These are phyloP conservation scores for Scylla paramamosain DNA, from an alignment of 1,140 invertebrate species.

Conservation along the genomic window DNA sequence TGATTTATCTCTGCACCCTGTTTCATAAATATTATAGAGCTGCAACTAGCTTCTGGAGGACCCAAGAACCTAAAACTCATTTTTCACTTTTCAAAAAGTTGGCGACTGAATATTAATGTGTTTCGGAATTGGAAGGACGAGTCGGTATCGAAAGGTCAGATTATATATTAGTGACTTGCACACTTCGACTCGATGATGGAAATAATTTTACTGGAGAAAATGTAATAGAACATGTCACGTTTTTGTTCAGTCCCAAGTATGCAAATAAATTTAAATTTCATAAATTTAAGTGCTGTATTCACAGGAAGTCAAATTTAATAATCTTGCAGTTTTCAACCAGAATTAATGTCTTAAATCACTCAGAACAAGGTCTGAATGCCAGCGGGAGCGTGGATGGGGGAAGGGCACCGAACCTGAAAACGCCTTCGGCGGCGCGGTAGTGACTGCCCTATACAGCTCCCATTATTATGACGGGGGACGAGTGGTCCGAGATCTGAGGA, in stretches of 20 bases:
- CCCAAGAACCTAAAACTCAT: too few relatives aligned
- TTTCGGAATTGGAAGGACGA: neutral
- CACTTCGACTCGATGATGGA: neutral
- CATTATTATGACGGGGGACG: neutral
- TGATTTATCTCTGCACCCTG: neutral
- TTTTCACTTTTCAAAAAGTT: too few relatives aligned
- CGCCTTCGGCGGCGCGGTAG: neutral
- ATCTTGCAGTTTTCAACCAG: too few relatives aligned
- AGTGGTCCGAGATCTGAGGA: neutral
- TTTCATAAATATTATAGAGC: neutral
- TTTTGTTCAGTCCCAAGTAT: neutral
- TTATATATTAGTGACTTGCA: neutral
- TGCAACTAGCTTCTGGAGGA: too few relatives aligned
- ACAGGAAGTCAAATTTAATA: too few relatives aligned
- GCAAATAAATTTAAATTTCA: neutral
- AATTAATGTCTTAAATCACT: too few relatives aligned
- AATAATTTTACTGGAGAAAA: neutral
- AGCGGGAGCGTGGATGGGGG: neutral
- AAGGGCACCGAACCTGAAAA: constrained; percentile 7
- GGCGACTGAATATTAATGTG: neutral
- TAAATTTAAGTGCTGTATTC: too few relatives aligned
- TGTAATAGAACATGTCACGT: neutral
- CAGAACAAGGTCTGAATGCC: neutral
- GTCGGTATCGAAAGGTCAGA: neutral
- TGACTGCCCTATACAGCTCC: neutral